Evolutionary conservation across 2,113 vertebrate species (phyloP).

Genomic region (Ictidomys tridecemlineatus): DNA sequence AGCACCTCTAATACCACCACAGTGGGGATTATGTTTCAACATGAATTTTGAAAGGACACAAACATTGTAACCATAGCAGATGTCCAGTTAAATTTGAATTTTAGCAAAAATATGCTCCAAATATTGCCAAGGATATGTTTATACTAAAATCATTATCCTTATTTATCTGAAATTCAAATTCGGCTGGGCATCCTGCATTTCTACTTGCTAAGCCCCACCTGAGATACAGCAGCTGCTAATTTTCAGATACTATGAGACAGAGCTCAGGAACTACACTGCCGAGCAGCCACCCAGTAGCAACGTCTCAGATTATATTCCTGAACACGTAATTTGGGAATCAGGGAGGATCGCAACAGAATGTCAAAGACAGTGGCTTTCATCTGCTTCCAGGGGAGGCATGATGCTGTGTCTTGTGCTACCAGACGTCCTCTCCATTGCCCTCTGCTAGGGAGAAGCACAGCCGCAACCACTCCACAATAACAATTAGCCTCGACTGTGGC

Average conservation of each 20-base stretch:
- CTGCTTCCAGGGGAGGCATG: conserved; percentile 65
- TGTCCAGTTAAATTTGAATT: not conserved
- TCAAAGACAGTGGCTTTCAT: conserved; percentile 68
- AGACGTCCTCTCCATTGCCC: conserved; percentile 57
- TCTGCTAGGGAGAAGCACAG: conserved; percentile 52
- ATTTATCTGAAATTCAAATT: not conserved
- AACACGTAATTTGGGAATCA: conserved; percentile 74
- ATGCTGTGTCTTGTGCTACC: conserved; percentile 67
- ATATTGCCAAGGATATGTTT: not conserved
- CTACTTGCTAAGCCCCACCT: not conserved
- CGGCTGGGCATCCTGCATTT: not conserved
- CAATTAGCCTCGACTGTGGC: conserved; percentile 28
- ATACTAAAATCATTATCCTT: not conserved
- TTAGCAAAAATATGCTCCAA: not conserved
- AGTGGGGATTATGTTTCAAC: not conserved
- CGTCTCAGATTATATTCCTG: conserved; percentile 70
- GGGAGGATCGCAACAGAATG: conserved; percentile 71
- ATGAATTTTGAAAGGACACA: not conserved
- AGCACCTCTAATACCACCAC: not conserved
- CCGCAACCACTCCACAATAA: conserved; percentile 30
- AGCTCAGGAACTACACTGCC: conserved; percentile 74
- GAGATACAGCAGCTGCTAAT: not conserved
- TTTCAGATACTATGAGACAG: conserved; percentile 67
- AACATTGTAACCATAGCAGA: not conserved
- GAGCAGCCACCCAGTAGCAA: conserved; percentile 59